A percentile compares a stretch with the other conserved stretches of the same genome.
These are phyloP conservation scores for Plecturocebus donacophilus DNA, from an alignment of 2,113 vertebrate genomes.

Conservation along the genomic window DNA sequence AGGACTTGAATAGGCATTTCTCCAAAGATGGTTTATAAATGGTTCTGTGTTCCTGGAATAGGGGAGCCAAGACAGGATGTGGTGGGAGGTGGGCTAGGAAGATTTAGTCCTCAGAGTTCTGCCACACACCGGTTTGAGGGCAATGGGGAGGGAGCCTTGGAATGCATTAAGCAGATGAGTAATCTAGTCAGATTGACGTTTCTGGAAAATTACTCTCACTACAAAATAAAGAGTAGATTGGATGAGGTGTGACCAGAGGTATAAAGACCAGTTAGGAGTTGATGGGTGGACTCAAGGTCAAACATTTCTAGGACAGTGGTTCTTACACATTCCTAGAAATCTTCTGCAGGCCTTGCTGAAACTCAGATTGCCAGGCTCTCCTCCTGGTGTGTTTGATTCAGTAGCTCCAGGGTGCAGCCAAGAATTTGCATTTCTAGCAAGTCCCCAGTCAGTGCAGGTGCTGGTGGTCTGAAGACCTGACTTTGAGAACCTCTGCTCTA, in stretches of 20 bases:
- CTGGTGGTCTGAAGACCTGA: neutral
- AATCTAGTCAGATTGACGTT: neutral
- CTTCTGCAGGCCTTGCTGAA: neutral
- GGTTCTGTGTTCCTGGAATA: neutral
- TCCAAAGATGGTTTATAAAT: neutral
- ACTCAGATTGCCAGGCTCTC: neutral
- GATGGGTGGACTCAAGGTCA: neutral
- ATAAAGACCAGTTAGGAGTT: neutral
- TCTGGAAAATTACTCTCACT: neutral
- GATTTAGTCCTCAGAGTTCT: neutral
- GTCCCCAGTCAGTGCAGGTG: too few relatives aligned
- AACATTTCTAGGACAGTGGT: neutral
- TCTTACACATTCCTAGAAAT: neutral
- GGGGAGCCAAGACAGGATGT: neutral
- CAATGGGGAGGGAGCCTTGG: neutral
- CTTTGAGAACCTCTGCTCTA: neutral
- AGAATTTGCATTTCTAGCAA: neutral
- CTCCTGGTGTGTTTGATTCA: neutral
- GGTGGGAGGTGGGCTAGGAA: neutral
- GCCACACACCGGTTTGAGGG: neutral
- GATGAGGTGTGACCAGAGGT: neutral
- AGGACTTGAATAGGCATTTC: neutral
- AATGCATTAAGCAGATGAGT: neutral
- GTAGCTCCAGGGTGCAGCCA: neutral
- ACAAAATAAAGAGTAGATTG: neutral